These are phyloP conservation scores for Drosophila emarginata DNA, from an alignment of 2,888 invertebrate genomes.

Conservation along the genomic window DNA sequence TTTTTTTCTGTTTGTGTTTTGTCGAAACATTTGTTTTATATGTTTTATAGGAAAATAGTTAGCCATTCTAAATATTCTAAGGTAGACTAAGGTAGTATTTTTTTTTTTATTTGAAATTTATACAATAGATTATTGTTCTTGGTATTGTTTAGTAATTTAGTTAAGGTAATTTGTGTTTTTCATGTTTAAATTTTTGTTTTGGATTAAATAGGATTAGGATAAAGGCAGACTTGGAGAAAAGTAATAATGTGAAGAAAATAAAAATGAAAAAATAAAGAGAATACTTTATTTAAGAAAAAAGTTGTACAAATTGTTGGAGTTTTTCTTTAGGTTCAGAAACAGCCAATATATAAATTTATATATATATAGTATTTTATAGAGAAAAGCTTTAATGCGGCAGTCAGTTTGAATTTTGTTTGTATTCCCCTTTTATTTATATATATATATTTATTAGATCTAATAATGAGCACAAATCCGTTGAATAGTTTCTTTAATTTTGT, in stretches of 20 bases:
- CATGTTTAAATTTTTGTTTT: constrained; percentile 23
- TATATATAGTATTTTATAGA: constrained; percentile 19
- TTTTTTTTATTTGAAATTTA: constrained; percentile 49
- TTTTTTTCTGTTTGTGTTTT: constrained; percentile 35
- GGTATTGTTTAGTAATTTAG: constrained; percentile 55
- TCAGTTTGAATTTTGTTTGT: constrained; percentile 44
- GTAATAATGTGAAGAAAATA: constrained; percentile 1
- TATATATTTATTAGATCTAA: constrained; percentile 17
- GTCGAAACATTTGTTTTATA: constrained; percentile 58
- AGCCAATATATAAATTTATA: constrained; percentile 27
- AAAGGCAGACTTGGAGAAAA: constrained; percentile 2
- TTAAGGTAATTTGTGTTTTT: constrained; percentile 22
- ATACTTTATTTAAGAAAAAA: background rate
- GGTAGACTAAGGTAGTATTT: constrained; percentile 58
- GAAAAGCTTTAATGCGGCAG: constrained; percentile 67
- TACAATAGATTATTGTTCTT: constrained; percentile 77
- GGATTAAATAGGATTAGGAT: constrained; percentile 1
- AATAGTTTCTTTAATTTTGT: constrained; percentile 31
- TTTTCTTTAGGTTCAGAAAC: constrained; percentile 21
- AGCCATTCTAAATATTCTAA: constrained; percentile 69
- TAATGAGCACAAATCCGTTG: constrained; percentile 39
- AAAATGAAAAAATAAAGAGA: constrained; percentile 5
- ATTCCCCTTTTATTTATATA: constrained; percentile 20
- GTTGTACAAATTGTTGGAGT: background rate
- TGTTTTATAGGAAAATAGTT: constrained; percentile 67